phyloP scores from a whole-genome alignment of 1,140 invertebrate species.

The Diuraphis noxia region DNA sequence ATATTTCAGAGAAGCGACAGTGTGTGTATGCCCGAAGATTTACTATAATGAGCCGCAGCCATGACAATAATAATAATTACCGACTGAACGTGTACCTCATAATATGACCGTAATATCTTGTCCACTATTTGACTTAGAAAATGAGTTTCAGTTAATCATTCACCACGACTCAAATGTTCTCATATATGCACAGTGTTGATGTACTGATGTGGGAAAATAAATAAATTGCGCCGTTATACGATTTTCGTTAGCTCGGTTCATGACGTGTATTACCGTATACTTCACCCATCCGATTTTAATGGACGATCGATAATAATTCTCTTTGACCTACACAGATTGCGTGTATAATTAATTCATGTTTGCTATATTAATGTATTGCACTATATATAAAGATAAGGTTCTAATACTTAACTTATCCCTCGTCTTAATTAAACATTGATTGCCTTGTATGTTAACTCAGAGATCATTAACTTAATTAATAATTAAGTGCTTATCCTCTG shows the following conservation, averaged over 20 bases:
- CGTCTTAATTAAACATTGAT: constrained; percentile 19
- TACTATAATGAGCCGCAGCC: not conserved
- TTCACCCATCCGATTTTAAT: not conserved
- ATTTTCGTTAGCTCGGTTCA: not conserved
- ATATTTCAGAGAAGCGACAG: not conserved
- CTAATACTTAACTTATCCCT: not conserved
- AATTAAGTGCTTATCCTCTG: not conserved
- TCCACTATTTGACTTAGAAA: not conserved
- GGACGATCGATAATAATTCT: not conserved
- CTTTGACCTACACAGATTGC: not conserved
- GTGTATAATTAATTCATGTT: not conserved
- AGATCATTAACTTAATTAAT: constrained; percentile 16
- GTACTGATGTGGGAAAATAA: not conserved
- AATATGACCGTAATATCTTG: not conserved
- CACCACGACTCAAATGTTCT: not conserved
- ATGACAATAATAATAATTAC: not conserved
- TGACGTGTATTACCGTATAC: not conserved
- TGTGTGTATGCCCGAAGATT: not conserved
- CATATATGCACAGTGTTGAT: not conserved
- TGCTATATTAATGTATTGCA: not conserved
- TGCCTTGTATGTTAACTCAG: not conserved
- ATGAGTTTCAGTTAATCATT: not conserved
- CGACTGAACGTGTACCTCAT: not conserved
- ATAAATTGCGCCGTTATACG: not conserved
- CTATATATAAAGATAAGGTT: not conserved